These are phyloP conservation scores for Priocnemis perturbator DNA, from an alignment of 2,888 invertebrate genomes.

Conservation along the genomic window DNA sequence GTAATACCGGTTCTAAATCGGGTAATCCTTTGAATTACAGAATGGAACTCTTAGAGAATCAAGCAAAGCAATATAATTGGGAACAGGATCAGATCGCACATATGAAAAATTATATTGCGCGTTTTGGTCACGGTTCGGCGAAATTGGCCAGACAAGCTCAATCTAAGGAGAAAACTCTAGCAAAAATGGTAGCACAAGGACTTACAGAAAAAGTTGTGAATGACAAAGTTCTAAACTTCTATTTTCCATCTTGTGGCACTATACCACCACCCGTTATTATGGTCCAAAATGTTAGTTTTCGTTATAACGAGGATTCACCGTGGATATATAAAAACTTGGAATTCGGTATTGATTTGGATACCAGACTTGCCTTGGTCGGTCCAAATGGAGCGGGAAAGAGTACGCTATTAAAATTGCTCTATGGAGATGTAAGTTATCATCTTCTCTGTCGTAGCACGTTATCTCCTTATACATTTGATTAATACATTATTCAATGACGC, in stretches of 20 bases:
- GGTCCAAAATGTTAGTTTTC: conserved; percentile 98
- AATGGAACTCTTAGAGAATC: conserved; percentile 96
- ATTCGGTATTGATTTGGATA: conserved; percentile 99
- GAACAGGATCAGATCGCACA: conserved; percentile 99
- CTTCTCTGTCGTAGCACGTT: conserved; percentile 12
- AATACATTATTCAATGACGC: conserved; percentile 11
- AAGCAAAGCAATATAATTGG: conserved; percentile 99
- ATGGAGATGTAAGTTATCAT: conserved; percentile 86
- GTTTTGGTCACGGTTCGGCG: conserved; percentile 99
- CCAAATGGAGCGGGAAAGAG: conserved; percentile 99
- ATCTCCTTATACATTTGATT: background rate
- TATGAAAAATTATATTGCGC: conserved; percentile 99
- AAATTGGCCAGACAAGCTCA: conserved; percentile 99
- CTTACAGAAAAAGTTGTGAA: conserved; percentile 94
- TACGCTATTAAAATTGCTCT: conserved; percentile 95
- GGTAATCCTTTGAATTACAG: conserved; percentile 68
- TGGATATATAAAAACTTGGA: conserved; percentile 98
- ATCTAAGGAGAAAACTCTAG: conserved; percentile 99
- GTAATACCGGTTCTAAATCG: too few relatives aligned
- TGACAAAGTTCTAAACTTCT: conserved; percentile 95
- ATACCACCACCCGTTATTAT: conserved; percentile 99
- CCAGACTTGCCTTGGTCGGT: conserved; percentile 94
- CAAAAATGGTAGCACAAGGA: conserved; percentile 99
- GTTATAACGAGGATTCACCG: conserved; percentile 90
- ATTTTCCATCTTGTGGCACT: conserved; percentile 94